Evolutionary conservation across 2,888 invertebrate species (phyloP).

Genomic region (Platycheirus albimanus): DNA sequence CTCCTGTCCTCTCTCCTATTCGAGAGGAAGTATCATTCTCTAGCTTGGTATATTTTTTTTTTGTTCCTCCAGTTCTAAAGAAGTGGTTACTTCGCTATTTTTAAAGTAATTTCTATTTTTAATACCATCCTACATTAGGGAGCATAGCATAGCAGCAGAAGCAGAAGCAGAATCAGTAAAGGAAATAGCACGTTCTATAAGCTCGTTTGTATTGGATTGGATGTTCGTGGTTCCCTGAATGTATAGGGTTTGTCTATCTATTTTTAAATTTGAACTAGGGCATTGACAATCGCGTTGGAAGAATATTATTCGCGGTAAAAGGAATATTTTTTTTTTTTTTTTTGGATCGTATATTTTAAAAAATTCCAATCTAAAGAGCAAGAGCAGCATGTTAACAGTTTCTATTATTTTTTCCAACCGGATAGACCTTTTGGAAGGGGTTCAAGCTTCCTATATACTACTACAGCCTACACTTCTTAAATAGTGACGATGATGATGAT

Average conservation of each 20-base stretch:
- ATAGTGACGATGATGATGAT: slow-evolving; percentile 32
- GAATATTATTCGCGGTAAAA: slow-evolving; percentile 21
- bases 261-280: slow-evolving; percentile 64
- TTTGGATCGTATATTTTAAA: too few relatives aligned
- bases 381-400: slow-evolving; percentile 27
- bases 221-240: slow-evolving; percentile 18
- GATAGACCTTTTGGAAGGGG: neutral
- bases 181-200: slow-evolving; percentile 15
- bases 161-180: too few relatives aligned
- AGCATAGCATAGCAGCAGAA: too few relatives aligned
- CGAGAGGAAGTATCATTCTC: slow-evolving; percentile 36
- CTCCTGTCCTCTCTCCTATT: slow-evolving; percentile 16
- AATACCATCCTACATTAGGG: slow-evolving; percentile 49
- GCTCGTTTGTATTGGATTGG: slow-evolving; percentile 1
- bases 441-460: slow-evolving; percentile 55
- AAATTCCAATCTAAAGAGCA: slow-evolving; percentile 18
- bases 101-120: slow-evolving; percentile 61
- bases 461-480: too few relatives aligned
- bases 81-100: slow-evolving; percentile 55
- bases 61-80: neutral
- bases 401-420: neutral
- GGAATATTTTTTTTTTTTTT: neutral
- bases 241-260: slow-evolving; percentile 46
- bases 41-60: neutral
- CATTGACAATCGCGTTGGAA: slow-evolving; percentile 49